Conservation (phyloP, 2,113 vertebrate genomes). For the Desmodus rotundus region DNA sequence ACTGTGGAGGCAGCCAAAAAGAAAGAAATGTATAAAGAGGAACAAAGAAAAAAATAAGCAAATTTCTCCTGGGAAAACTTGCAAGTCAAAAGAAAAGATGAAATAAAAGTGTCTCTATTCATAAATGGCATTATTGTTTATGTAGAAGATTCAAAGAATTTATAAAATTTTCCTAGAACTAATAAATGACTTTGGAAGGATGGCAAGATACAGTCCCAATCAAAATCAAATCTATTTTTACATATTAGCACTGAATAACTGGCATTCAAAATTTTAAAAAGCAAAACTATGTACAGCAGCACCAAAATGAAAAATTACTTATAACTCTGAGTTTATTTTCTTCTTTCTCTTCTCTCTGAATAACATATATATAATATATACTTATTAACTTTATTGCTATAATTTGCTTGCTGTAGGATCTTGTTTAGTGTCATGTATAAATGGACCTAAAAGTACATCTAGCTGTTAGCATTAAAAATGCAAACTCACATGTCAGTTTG, state of each 20-base stretch:
- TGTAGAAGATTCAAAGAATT: neutral
- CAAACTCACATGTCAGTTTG: neutral
- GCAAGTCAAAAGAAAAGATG: neutral
- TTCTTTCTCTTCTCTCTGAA: neutral
- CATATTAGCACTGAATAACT: neutral
- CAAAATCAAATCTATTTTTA: neutral
- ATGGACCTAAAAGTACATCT: neutral
- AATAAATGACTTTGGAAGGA: neutral
- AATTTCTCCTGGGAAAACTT: neutral
- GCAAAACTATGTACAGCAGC: neutral
- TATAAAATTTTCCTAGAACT: neutral
- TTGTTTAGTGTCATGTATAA: neutral
- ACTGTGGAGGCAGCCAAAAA: neutral
- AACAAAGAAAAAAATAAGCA: neutral
- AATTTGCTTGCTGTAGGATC: neutral
- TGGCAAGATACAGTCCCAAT: neutral
- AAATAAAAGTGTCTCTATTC: neutral
- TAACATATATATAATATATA: neutral
- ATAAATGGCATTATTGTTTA: neutral
- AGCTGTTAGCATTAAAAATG: neutral
- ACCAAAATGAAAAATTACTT: neutral
- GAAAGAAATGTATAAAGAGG: neutral
- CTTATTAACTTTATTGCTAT: neutral
- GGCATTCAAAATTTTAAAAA: neutral
- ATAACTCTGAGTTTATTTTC: neutral